Percentiles rank a stretch among this genome's conserved stretches.
Conservation (phyloP, 2,797 vertebrate genomes). For the Podargus strigoides region DNA sequence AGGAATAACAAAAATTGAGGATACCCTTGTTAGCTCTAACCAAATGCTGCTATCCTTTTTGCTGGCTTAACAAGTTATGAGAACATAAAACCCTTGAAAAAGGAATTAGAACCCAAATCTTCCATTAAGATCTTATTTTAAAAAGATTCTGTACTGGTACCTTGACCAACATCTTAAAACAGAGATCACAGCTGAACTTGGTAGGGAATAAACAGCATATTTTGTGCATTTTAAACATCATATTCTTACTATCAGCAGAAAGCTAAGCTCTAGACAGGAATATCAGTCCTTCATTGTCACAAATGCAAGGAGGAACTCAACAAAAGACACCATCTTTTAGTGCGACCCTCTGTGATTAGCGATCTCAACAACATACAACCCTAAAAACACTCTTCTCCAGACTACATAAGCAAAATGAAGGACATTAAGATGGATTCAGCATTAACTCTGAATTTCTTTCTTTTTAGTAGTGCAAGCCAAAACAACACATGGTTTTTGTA, state of each 20-base stretch:
- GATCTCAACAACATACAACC: not conserved
- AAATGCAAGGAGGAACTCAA: not conserved
- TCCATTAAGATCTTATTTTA: not conserved
- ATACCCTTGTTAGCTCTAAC: not conserved
- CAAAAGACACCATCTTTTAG: not conserved
- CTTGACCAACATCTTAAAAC: not conserved
- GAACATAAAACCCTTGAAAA: not conserved
- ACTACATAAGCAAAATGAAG: slow-evolving; percentile 10
- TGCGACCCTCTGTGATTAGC: not conserved
- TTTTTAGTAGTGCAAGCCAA: not conserved
- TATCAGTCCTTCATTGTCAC: not conserved
- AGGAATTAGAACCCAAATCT: not conserved
- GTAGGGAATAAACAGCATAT: not conserved
- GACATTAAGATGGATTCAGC: not conserved
- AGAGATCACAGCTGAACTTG: not conserved
- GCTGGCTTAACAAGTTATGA: not conserved
- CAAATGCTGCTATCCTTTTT: not conserved
- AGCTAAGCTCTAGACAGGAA: not conserved
- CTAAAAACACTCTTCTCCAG: not conserved
- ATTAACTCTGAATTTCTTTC: not conserved
- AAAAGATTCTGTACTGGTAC: not conserved
- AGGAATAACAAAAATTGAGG: not conserved
- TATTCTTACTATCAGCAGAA: not conserved
- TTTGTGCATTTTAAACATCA: not conserved
- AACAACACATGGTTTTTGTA: not conserved